Base-by-base conservation (phyloP, 2,113 vertebrate species). In the Empidonax alnorum region DNA sequence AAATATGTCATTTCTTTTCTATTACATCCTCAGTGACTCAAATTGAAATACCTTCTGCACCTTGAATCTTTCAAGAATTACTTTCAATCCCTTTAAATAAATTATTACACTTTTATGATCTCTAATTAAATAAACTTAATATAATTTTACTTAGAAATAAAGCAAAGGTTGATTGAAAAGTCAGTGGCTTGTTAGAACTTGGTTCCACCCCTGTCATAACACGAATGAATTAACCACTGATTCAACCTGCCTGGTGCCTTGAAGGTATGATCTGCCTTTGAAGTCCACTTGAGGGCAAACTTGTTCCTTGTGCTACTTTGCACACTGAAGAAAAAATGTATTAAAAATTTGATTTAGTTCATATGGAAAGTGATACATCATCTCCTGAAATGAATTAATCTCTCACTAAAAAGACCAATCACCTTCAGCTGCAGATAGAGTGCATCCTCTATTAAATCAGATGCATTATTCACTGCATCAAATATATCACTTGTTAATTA, bases 211-310 rank as follows among this genome's bases (percentile, higher is more conserved):
- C 22, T 74, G 27, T 53, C 30, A 18, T 42, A 80, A 18, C 5
- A 22, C 3, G 37, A 88, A 75, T 46, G 19, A 87, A 88, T 81
- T 71, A 92, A 77, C 50, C 27, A 47, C 9, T 56, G 28, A 82
- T 74, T 92, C 15, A 42, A 66, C 39, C 61, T 59, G 21, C 24
- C 65, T 90, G 12, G 17, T 97, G 14, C 66, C 84, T 95, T 44
- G 56, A 79, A 95, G 90, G 72, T 92, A 47, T 76, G 67, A 95
- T 96, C 95, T 98, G 93, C 94, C 89, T 96, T 94, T 96, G 94
- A 97, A 98, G 93, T 96, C 97, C 97, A 98, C 97, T 97, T 98
- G 98, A 98, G 96, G 97, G 96, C 97, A 97, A 98, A 97, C 97
- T 98, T 97, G 96, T 94, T 98, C 98, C 96, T 98, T 97, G 47